Evolutionary conservation across 2,113 vertebrate species (phyloP).

Genomic region (Aplodontia rufa): DNA sequence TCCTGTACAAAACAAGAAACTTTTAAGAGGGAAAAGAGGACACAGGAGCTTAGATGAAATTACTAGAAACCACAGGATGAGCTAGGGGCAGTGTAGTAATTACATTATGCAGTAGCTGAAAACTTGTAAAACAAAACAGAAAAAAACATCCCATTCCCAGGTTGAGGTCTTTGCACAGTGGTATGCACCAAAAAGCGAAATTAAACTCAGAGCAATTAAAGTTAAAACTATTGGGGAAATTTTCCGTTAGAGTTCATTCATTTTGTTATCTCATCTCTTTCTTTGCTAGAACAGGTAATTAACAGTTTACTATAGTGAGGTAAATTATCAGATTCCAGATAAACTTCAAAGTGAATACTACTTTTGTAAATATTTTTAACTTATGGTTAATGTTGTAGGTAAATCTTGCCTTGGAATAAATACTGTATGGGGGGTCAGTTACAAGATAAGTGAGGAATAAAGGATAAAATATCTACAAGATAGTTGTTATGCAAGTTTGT

Average conservation of each 20-base stretch:
- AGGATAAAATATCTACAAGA: not conserved
- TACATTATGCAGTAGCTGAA: slow-evolving; percentile 39
- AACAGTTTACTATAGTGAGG: slow-evolving; percentile 32
- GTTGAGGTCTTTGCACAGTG: slow-evolving; percentile 28
- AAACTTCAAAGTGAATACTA: slow-evolving; percentile 17
- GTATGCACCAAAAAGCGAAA: slow-evolving; percentile 42
- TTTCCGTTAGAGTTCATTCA: slow-evolving; percentile 1
- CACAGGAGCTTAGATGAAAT: slow-evolving; percentile 50
- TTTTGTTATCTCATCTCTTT: slow-evolving; percentile 45
- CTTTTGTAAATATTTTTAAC: slow-evolving; percentile 29
- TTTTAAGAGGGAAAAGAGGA: slow-evolving; percentile 43
- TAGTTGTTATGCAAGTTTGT: not conserved
- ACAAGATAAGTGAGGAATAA: slow-evolving; percentile 13
- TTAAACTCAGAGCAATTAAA: slow-evolving; percentile 61
- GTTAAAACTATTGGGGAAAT: slow-evolving; percentile 37
- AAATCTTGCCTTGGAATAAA: not conserved
- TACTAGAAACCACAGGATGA: slow-evolving; percentile 51
- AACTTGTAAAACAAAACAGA: slow-evolving; percentile 54
- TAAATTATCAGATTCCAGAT: slow-evolving; percentile 11
- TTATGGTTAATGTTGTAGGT: slow-evolving; percentile 20
- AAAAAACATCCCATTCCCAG: slow-evolving; percentile 44
- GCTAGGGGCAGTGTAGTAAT: slow-evolving; percentile 1
- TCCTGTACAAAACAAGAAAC: slow-evolving; percentile 58
- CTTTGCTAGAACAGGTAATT: slow-evolving; percentile 21
- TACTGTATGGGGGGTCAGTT: not conserved